phyloP scores from a whole-genome alignment of 2,797 vertebrate species.

The Spheniscus humboldti region DNA sequence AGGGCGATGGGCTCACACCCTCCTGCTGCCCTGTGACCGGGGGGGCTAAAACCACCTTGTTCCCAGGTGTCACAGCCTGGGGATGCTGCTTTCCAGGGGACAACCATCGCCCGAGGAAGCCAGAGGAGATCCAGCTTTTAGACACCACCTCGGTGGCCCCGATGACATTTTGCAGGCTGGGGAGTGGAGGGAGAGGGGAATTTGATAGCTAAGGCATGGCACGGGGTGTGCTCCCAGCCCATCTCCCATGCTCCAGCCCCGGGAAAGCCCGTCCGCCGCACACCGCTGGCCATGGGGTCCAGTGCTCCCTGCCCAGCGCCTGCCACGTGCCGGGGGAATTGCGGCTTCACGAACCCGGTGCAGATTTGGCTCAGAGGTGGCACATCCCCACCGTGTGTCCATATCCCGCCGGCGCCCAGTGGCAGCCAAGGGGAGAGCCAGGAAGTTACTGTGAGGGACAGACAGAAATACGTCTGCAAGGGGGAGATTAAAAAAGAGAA shows the following conservation, averaged over 20 bases:
- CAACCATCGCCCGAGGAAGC: rapidly evolving
- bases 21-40: background rate
- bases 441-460: background rate
- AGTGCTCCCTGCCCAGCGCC: background rate
- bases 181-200: background rate
- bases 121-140: background rate
- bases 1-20: background rate
- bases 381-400: background rate
- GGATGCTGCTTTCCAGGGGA: background rate
- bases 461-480: background rate
- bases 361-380: background rate
- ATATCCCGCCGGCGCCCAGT: rapidly evolving
- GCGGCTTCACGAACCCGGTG: rapidly evolving
- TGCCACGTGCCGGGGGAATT: background rate
- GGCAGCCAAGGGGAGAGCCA: background rate
- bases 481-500: background rate
- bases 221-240: rapidly evolving
- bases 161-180: background rate
- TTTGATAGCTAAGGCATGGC: background rate
- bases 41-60: background rate
- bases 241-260: rapidly evolving
- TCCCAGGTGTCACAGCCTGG: background rate
- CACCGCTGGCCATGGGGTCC: background rate
- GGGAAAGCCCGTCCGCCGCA: rapidly evolving
- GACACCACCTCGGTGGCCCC: background rate